A percentile compares a stretch with the other conserved stretches of the same genome.
These are phyloP conservation scores for Astyanax mexicanus DNA, from an alignment of 2,797 vertebrate species.

Conservation along the genomic window DNA sequence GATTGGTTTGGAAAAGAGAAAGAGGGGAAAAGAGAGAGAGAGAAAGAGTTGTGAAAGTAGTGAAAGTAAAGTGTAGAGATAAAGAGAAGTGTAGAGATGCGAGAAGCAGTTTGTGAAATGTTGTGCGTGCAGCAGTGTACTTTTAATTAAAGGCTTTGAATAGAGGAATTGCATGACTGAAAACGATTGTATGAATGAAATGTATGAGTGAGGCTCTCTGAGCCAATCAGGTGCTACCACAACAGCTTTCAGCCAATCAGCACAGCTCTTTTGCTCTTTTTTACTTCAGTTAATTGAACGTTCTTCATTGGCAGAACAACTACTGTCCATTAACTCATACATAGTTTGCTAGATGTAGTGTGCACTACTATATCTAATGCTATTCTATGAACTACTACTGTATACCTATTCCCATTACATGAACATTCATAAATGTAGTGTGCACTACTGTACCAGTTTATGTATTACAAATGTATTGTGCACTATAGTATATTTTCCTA, in stretches of 20 bases:
- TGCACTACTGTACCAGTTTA: too few relatives aligned
- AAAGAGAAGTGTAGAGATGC: background rate
- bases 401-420: too few relatives aligned
- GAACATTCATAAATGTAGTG: background rate
- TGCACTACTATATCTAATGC: background rate
- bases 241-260: constrained; percentile 44
- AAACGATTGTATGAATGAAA: constrained; percentile 4
- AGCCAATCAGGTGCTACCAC: constrained; percentile 18
- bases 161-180: background rate
- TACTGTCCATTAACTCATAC: too few relatives aligned
- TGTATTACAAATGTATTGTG: too few relatives aligned
- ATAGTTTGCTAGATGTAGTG: background rate
- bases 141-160: constrained; percentile 11
- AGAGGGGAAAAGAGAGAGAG: constrained; percentile 1
- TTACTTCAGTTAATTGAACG: too few relatives aligned
- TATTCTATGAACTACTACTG: too few relatives aligned
- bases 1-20: constrained; percentile 34
- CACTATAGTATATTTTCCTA: too few relatives aligned
- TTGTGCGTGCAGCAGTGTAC: constrained; percentile 10
- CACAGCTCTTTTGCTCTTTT: constrained; percentile 34
- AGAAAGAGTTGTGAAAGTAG: background rate
- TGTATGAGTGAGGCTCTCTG: background rate
- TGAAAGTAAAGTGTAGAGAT: background rate
- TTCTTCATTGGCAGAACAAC: too few relatives aligned
- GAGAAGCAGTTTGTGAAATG: background rate